phyloP scores from a whole-genome alignment of 2,797 vertebrate species.

The Halcyon leucocephala region DNA sequence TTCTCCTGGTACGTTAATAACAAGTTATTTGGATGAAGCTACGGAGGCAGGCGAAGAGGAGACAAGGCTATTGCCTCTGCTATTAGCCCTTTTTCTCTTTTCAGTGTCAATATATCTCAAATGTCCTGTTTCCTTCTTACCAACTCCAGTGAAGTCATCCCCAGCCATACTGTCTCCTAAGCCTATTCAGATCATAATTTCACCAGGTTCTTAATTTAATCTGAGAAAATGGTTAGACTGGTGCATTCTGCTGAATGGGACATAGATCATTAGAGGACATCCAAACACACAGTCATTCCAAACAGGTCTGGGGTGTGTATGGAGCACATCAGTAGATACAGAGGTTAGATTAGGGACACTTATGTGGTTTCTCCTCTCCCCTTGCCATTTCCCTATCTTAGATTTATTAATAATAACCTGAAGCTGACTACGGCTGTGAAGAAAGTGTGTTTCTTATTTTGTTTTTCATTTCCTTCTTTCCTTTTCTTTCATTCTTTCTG shows the following conservation, averaged over 20 bases:
- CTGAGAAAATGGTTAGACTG: not conserved
- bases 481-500: not conserved
- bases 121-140: not conserved
- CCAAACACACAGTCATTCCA: not conserved
- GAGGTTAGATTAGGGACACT: not conserved
- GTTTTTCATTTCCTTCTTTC: not conserved
- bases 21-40: slow-evolving; percentile 48
- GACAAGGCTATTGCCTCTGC: not conserved
- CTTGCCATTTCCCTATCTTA: not conserved
- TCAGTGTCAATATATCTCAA: not conserved
- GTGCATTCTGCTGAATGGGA: not conserved
- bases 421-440: not conserved
- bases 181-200: not conserved
- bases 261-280: not conserved
- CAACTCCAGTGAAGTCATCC: not conserved
- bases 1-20: slow-evolving; percentile 60
- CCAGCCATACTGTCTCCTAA: not conserved
- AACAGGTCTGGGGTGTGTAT: not conserved
- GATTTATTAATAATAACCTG: not conserved
- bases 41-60: not conserved
- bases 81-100: not conserved
- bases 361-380: not conserved
- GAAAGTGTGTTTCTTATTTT: not conserved
- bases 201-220: not conserved
- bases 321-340: not conserved